Evolutionary conservation across 2,113 vertebrate species (phyloP).

Genomic region (Oplegnathus fasciatus): DNA sequence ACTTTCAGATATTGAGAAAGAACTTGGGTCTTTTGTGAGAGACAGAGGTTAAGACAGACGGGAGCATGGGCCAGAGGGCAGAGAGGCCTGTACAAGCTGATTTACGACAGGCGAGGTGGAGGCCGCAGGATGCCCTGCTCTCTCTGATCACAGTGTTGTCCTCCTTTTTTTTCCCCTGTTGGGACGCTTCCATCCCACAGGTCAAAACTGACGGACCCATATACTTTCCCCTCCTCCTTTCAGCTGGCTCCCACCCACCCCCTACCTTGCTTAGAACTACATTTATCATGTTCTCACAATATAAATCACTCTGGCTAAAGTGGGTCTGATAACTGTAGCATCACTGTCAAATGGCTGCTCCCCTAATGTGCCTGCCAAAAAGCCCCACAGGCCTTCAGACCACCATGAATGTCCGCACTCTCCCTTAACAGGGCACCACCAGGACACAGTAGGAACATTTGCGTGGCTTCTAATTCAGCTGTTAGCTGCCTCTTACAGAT

Average conservation of each 20-base stretch:
- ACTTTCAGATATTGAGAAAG: constrained; percentile 29
- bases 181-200: constrained; percentile 39
- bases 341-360: constrained; percentile 68
- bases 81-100: constrained; percentile 71
- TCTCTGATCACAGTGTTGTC: constrained; percentile 69
- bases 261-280: constrained; percentile 81
- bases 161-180: constrained; percentile 21
- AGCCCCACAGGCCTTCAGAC: constrained; percentile 71
- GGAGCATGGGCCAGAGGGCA: constrained; percentile 55
- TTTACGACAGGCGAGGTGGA: constrained; percentile 78
- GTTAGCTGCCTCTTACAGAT: constrained; percentile 50
- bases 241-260: constrained; percentile 54
- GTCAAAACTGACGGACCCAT: constrained; percentile 64
- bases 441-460: constrained; percentile 53
- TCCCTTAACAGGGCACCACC: constrained; percentile 29
- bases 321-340: constrained; percentile 84
- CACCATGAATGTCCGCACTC: constrained; percentile 56
- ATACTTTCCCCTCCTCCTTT: constrained; percentile 27
- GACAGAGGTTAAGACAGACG: constrained; percentile 49
- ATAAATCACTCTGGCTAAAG: constrained; percentile 86
- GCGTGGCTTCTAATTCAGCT: constrained; percentile 53
- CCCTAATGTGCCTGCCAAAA: constrained; percentile 73
- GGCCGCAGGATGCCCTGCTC: constrained; percentile 75
- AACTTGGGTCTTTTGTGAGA: constrained; percentile 4
- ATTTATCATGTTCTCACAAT: constrained; percentile 84